phyloP scores from a whole-genome alignment of 2,888 invertebrate genomes.

The Netelia virgata region DNA sequence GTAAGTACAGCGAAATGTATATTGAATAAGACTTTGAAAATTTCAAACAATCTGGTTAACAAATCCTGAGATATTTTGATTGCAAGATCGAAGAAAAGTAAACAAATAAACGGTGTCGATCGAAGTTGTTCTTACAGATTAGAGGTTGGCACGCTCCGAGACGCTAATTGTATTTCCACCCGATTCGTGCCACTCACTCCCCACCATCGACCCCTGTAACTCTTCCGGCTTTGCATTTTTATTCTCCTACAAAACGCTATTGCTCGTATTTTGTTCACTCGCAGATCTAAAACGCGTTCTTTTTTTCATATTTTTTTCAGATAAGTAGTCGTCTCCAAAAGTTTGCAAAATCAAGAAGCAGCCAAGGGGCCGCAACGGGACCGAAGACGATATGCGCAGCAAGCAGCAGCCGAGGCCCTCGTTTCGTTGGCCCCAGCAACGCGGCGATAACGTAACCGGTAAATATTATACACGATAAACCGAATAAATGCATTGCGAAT shows the following conservation, averaged over 20 bases:
- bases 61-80: too few species aligned
- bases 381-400: slow-evolving; percentile 87
- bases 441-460: slow-evolving; percentile 88
- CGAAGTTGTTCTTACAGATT: too few species aligned
- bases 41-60: too few species aligned
- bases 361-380: slow-evolving; percentile 84
- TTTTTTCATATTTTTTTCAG: slow-evolving; percentile 77
- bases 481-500: slow-evolving; percentile 11
- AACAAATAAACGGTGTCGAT: too few species aligned
- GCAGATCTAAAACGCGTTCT: neutral
- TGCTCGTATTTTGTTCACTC: neutral
- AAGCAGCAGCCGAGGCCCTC: slow-evolving; percentile 90
- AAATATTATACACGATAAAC: slow-evolving; percentile 76
- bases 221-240: too few species aligned
- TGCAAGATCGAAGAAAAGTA: too few species aligned
- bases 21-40: too few species aligned
- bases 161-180: too few species aligned
- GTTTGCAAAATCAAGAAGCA: slow-evolving; percentile 83
- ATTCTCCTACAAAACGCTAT: neutral
- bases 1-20: too few species aligned
- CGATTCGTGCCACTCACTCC: too few species aligned
- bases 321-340: slow-evolving; percentile 84
- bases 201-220: too few species aligned
- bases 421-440: slow-evolving; percentile 88
- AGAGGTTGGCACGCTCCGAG: too few species aligned